These are phyloP conservation scores for Nothoprocta perdicaria DNA, from an alignment of 2,113 vertebrate species.

Conservation along the genomic window DNA sequence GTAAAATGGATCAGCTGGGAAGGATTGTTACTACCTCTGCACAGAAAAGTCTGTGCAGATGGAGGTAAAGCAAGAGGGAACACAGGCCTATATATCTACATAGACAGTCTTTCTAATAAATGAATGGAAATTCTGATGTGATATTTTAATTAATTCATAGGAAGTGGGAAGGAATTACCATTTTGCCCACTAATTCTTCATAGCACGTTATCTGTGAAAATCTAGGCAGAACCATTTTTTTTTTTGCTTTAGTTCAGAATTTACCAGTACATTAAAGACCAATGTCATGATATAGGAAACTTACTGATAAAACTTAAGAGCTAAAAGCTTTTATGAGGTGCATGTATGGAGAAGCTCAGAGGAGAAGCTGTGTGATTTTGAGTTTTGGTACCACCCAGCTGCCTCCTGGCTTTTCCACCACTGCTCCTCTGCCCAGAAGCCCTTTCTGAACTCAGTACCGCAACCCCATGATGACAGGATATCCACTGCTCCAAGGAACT, in stretches of 20 bases:
- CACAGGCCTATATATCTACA: background rate
- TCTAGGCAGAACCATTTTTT: background rate
- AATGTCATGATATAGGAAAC: conserved; percentile 3
- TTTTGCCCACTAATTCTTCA: background rate
- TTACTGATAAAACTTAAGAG: conserved; percentile 21
- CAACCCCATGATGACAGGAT: background rate
- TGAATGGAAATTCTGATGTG: background rate
- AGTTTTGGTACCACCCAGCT: background rate
- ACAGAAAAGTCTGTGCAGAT: background rate
- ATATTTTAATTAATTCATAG: background rate
- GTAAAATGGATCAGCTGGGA: background rate
- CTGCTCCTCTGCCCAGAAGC: background rate
- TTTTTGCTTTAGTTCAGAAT: conserved; percentile 18
- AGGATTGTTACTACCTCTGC: background rate
- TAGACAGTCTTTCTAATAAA: background rate
- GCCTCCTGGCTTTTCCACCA: background rate
- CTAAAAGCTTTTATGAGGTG: background rate
- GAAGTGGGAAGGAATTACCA: background rate
- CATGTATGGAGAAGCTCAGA: background rate
- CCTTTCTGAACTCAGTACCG: background rate
- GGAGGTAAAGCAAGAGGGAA: background rate
- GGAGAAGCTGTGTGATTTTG: background rate
- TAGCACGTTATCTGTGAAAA: background rate
- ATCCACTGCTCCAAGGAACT: background rate
- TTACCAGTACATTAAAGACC: background rate